phyloP scores from a whole-genome alignment of 2,113 vertebrate genomes.

The Sapayoa aenigma region DNA sequence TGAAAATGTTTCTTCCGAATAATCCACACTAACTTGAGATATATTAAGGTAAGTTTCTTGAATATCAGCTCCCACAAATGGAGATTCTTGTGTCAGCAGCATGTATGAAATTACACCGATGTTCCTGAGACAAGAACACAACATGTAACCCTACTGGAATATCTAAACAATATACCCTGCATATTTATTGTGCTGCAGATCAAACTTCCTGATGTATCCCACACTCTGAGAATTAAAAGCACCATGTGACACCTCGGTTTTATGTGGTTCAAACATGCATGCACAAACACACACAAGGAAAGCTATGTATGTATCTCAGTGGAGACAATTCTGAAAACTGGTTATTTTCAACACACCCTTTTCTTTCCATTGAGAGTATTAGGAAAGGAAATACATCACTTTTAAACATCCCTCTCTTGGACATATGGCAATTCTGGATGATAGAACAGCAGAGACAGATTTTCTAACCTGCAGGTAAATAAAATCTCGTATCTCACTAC shows the following conservation, averaged over 20 bases:
- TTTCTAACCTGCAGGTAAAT: not conserved
- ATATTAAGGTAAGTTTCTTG: constrained; percentile 98
- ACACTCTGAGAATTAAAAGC: not conserved
- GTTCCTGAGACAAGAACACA: constrained; percentile 79
- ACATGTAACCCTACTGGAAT: not conserved
- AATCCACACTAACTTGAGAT: constrained; percentile 95
- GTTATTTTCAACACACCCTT: not conserved
- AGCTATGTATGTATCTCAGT: not conserved
- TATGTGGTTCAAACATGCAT: not conserved
- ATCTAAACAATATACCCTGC: not conserved
- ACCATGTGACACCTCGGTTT: not conserved
- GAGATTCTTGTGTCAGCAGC: constrained; percentile 92
- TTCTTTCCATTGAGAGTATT: not conserved
- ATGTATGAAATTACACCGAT: constrained; percentile 93
- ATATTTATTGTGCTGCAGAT: not conserved
- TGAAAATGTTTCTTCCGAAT: constrained; percentile 85
- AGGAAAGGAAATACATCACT: not conserved
- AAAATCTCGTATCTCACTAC: not conserved
- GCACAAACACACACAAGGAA: not conserved
- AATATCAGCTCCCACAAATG: constrained; percentile 89
- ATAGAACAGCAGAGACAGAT: not conserved
- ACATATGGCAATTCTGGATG: not conserved
- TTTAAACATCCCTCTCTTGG: not conserved
- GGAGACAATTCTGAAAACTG: not conserved
- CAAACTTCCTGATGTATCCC: not conserved